Evolutionary conservation across 2,888 invertebrate genomes (phyloP).

Genomic region (Aleiodes leptofemur): DNA sequence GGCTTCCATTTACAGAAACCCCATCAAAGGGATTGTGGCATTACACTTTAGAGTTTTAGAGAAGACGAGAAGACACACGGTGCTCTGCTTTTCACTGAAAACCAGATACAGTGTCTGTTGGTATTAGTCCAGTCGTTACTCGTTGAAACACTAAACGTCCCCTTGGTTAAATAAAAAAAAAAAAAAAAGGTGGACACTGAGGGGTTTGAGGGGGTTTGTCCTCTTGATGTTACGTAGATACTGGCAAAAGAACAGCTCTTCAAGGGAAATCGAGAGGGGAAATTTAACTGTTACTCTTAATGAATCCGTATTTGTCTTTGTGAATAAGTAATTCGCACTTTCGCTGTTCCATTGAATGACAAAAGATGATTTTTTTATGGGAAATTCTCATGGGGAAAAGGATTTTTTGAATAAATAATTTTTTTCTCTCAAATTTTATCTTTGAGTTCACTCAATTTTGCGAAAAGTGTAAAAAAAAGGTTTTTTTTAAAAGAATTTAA

Average conservation of each 20-base stretch:
- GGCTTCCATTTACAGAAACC: conserved; percentile 74
- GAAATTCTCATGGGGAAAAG: too few species aligned
- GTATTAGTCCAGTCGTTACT: conserved; percentile 30
- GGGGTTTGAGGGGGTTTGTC: neutral
- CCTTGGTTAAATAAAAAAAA: conserved; percentile 33
- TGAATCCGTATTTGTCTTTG: conserved; percentile 74
- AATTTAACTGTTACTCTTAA: conserved; percentile 57
- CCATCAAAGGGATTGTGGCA: conserved; percentile 74
- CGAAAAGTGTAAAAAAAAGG: too few species aligned
- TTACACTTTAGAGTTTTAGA: conserved; percentile 68
- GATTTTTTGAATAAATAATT: too few species aligned
- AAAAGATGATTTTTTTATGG: too few species aligned
- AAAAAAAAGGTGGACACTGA: conserved; percentile 41
- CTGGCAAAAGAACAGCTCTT: conserved; percentile 37
- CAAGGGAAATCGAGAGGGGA: conserved; percentile 40
- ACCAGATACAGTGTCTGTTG: conserved; percentile 37
- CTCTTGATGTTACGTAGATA: conserved; percentile 38
- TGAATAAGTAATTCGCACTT: conserved; percentile 71
- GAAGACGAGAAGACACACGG: conserved; percentile 53
- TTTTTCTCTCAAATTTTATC: too few species aligned
- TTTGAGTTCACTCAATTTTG: too few species aligned
- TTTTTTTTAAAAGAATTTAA: too few species aligned
- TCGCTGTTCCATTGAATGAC: conserved; percentile 53
- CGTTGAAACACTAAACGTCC: conserved; percentile 15
- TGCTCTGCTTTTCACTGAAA: conserved; percentile 23